Base-by-base conservation (phyloP, 2,888 invertebrate species). In the Erebia epiphron region DNA sequence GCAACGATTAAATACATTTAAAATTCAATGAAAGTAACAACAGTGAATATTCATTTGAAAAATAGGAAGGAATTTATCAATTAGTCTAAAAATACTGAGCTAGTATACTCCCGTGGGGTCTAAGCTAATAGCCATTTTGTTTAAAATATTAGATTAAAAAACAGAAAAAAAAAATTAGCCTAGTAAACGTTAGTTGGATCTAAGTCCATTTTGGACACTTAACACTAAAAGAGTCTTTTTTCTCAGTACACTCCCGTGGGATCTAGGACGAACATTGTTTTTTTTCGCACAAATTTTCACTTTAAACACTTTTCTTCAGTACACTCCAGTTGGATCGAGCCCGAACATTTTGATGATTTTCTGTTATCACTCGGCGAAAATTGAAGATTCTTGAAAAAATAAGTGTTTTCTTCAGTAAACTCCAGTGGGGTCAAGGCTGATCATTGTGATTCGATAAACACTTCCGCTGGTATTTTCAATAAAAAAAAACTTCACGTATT, bases 241-340 rank as follows among this genome's bases (percentile, higher is more conserved):
- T 89, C 80, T 75, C 74, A 92, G 79, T 92, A 92, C 79, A 92
- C 91, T 83, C 90, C 92, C 68, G 92, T 92, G 56, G 92, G 92
- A 73, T 92, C 92, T 35, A 92, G 83, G 73, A 86, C 84, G 81
- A 88, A 87, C 92, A 91, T 82, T 86, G 89, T 77, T 86, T 83
- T 83, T 79, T 77, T 52, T 77, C 75, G 73, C 77, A 76, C 67
- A 75, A 78, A 16, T 64, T 67, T 72, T 76, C 74, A 75, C 78
- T 77, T 75, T 77, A 73, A 76, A 79, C 75, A 74, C 69, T 71
- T 64, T 72, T 75, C 66, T 75, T 90, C 81, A 91, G 79, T 92
- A 93, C 78, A 92, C 91, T 83, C 90, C 92, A 52, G 91, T 91
- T 0, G 91, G 91, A 76, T 91, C 91, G 65, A 91, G 79, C 69